Evolutionary conservation across 2,113 vertebrate genomes (phyloP).

Genomic region (Poecile atricapillus): DNA sequence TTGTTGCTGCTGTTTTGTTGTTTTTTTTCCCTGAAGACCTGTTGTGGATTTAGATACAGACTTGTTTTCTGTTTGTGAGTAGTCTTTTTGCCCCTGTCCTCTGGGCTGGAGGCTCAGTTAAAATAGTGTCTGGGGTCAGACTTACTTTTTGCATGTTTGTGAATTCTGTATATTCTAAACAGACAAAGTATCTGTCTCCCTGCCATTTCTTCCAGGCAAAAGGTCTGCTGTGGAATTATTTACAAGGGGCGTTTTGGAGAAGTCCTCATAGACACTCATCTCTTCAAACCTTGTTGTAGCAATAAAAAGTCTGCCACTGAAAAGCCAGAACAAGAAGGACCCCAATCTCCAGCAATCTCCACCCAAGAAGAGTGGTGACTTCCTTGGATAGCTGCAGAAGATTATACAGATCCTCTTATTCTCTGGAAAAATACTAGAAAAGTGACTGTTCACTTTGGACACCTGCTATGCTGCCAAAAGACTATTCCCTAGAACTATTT

Average conservation of each 20-base stretch:
- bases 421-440: constrained; percentile 64
- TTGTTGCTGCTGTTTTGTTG: background rate
- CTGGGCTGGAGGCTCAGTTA: background rate
- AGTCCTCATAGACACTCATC: constrained; percentile 95
- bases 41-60: background rate
- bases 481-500: constrained; percentile 68
- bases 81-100: background rate
- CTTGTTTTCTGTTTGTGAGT: background rate
- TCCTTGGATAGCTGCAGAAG: constrained; percentile 28
- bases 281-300: constrained; percentile 97
- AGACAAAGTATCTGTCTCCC: background rate
- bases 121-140: background rate
- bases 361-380: constrained; percentile 79
- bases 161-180: background rate
- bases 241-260: constrained; percentile 97
- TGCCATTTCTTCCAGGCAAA: constrained; percentile 79
- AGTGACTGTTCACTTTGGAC: constrained; percentile 61
- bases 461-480: constrained; percentile 78
- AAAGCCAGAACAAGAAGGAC: constrained; percentile 71
- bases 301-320: constrained; percentile 81
- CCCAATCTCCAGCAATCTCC: constrained; percentile 69
- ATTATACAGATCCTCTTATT: constrained; percentile 38
- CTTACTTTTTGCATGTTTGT: background rate
- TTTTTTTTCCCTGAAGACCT: accelerated
- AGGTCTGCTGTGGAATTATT: constrained; percentile 97